These are phyloP conservation scores for Schizaphis graminum DNA, from an alignment of 2,888 invertebrate genomes.

Conservation along the genomic window DNA sequence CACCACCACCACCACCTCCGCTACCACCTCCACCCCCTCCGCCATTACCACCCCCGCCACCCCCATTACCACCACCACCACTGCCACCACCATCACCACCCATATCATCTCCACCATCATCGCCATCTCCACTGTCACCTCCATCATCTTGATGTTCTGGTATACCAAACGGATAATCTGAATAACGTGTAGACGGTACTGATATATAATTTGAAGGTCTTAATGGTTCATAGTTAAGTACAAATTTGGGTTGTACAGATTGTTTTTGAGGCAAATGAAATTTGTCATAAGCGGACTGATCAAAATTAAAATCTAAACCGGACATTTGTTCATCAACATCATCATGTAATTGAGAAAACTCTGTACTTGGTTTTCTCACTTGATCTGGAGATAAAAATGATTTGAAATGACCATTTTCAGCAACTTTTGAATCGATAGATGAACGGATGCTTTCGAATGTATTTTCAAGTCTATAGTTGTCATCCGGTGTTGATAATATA, in stretches of 20 bases:
- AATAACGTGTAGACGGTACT: background rate
- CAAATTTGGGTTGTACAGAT: background rate
- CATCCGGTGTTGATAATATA: background rate
- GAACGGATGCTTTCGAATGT: background rate
- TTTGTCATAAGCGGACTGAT: conserved; percentile 18
- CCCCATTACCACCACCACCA: background rate
- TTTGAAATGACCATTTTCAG: conserved; percentile 41
- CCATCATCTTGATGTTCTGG: conserved; percentile 64
- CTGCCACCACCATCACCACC: background rate
- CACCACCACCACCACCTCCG: background rate
- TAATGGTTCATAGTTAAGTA: conserved; percentile 57
- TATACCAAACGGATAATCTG: background rate
- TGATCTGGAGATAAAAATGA: conserved; percentile 29
- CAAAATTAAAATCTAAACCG: conserved; percentile 39
- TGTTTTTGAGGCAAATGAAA: conserved; percentile 1
- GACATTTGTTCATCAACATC: conserved; percentile 18
- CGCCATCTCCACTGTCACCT: conserved; percentile 7
- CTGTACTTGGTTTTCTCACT: background rate
- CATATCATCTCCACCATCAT: background rate
- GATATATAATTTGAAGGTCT: conserved; percentile 51
- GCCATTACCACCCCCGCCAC: background rate
- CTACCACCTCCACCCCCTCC: background rate
- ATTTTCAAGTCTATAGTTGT: conserved; percentile 12
- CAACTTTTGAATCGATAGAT: conserved; percentile 27
- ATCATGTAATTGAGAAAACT: conserved; percentile 32